Evolutionary conservation across 2,888 invertebrate genomes (phyloP).

Genomic region (Piscicola geometra): DNA sequence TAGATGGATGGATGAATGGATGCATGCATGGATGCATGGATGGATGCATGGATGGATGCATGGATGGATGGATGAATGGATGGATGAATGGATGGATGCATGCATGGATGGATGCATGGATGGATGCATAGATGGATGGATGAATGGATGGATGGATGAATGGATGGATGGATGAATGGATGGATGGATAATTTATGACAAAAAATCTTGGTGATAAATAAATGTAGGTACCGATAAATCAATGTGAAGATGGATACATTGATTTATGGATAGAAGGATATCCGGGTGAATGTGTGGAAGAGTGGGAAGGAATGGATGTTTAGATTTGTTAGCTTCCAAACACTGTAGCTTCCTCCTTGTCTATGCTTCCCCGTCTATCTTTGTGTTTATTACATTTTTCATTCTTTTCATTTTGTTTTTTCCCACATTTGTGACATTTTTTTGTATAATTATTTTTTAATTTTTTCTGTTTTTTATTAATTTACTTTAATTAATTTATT

Average conservation of each 20-base stretch:
- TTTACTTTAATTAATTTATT: too few species aligned
- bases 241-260: constrained; percentile 9
- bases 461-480: too few species aligned
- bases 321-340: not conserved
- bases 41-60: not conserved
- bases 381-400: too few species aligned
- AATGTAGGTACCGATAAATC: too few species aligned
- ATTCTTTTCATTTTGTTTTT: too few species aligned
- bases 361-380: too few species aligned
- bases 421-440: too few species aligned
- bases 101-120: not conserved
- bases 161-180: not conserved
- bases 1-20: constrained; percentile 9
- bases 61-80: not conserved
- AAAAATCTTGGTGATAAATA: too few species aligned
- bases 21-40: not conserved
- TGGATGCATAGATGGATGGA: not conserved
- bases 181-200: too few species aligned
- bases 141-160: not conserved
- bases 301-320: not conserved
- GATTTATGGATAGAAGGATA: constrained; percentile 1
- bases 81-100: not conserved
- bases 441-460: too few species aligned
- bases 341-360: too few species aligned
- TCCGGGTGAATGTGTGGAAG: not conserved